Evolutionary conservation across 2,113 vertebrate species (phyloP).

Genomic region (Varanus komodoensis): DNA sequence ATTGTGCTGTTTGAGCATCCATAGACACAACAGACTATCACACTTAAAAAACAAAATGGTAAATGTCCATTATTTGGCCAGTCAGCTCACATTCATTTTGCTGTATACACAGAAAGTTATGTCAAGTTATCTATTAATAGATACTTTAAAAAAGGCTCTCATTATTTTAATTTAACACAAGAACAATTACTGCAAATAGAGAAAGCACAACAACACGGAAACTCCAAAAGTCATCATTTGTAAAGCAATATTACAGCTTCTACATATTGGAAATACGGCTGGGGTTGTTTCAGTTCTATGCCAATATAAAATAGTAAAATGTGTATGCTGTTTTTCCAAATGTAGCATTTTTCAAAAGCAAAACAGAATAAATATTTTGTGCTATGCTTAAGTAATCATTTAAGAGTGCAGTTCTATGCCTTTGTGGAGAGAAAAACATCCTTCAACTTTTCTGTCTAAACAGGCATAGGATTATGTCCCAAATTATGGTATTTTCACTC

Average conservation of each 20-base stretch:
- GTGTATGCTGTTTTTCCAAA: slow-evolving; percentile 41
- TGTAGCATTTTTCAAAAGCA: slow-evolving; percentile 38
- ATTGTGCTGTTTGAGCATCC: slow-evolving; percentile 9
- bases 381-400: slow-evolving; percentile 44
- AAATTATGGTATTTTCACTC: slow-evolving; percentile 16
- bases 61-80: background rate
- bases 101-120: slow-evolving; percentile 6
- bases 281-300: slow-evolving; percentile 24
- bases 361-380: slow-evolving; percentile 57
- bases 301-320: slow-evolving; percentile 51
- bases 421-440: too few species aligned
- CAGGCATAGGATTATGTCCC: too few species aligned
- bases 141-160: slow-evolving; percentile 6
- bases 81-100: background rate
- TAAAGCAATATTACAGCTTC: slow-evolving; percentile 34
- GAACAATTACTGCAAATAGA: slow-evolving; percentile 29
- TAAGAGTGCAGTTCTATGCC: background rate
- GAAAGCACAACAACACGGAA: slow-evolving; percentile 17
- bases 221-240: slow-evolving; percentile 34
- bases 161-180: slow-evolving; percentile 50
- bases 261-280: slow-evolving; percentile 36
- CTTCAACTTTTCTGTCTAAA: too few species aligned
- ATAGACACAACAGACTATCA: background rate
- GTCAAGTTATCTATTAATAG: background rate
- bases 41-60: slow-evolving; percentile 10